Percentiles rank a stretch among this genome's conserved stretches.
Evolutionary conservation across 2,888 invertebrate species (phyloP).

Genomic region (Beris morrisii): DNA sequence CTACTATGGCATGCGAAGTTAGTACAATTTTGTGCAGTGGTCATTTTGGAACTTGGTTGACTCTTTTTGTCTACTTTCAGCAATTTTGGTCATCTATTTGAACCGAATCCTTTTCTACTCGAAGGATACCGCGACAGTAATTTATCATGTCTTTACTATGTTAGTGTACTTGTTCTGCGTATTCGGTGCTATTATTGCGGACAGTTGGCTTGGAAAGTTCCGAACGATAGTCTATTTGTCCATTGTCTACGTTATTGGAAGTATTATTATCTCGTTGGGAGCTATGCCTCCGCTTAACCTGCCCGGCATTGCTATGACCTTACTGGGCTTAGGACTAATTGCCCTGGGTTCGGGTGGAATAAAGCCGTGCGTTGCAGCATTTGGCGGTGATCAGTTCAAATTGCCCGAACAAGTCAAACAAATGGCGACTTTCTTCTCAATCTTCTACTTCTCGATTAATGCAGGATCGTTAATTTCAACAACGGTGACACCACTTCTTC

Average conservation of each 20-base stretch:
- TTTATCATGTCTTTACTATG: constrained; percentile 74
- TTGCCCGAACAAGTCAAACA: constrained; percentile 66
- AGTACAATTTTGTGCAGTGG: not conserved
- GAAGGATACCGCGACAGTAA: constrained; percentile 68
- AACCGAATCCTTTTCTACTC: constrained; percentile 65
- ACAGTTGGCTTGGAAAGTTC: constrained; percentile 79
- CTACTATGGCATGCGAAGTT: constrained; percentile 92
- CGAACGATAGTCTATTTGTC: constrained; percentile 73
- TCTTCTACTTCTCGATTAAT: constrained; percentile 72
- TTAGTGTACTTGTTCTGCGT: constrained; percentile 76
- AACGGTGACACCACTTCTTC: constrained; percentile 71
- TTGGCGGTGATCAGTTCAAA: constrained; percentile 79
- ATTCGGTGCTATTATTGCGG: constrained; percentile 77
- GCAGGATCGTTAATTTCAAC: constrained; percentile 73
- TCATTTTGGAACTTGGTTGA: not conserved
- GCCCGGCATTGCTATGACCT: constrained; percentile 60
- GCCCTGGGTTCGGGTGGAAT: constrained; percentile 80
- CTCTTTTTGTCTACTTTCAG: constrained; percentile 55
- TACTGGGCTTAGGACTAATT: constrained; percentile 69
- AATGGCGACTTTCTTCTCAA: constrained; percentile 71
- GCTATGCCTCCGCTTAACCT: constrained; percentile 60
- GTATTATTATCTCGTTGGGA: constrained; percentile 64
- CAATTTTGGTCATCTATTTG: constrained; percentile 75
- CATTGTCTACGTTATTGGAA: constrained; percentile 72
- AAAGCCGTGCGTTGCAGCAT: constrained; percentile 80